Conservation (phyloP, 35 echinoderm and acorn worm species). For the Nesometra sesokonis region DNA sequence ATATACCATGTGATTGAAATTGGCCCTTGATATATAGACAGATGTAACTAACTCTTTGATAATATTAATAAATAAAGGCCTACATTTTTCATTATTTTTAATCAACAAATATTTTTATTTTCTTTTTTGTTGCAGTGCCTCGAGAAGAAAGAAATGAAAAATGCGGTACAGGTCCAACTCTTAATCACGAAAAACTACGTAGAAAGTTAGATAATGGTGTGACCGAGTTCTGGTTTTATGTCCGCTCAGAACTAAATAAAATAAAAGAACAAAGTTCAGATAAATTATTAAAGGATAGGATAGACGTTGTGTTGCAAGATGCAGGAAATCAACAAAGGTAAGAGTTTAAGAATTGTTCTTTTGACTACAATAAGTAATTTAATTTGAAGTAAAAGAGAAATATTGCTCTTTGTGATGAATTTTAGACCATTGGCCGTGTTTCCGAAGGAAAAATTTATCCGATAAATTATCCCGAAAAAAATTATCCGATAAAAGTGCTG, state of each 20-base stretch:
- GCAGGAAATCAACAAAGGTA: conserved; percentile 82
- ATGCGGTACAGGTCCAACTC: conserved; percentile 24
- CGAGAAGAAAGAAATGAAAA: background rate
- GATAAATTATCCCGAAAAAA: no score
- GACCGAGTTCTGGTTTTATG: conserved; percentile 82
- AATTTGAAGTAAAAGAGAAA: no score
- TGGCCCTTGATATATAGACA: no score
- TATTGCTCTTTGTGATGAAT: no score
- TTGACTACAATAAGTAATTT: no score
- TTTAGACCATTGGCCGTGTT: no score
- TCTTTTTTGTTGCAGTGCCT: background rate
- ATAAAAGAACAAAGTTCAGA: conserved; percentile 25
- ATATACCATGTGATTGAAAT: no score
- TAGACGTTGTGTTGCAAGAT: conserved; percentile 58
- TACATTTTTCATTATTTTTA: background rate
- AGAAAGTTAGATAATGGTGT: conserved; percentile 70
- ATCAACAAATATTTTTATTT: background rate
- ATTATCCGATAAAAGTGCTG: no score
- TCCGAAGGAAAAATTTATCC: no score
- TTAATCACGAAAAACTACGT: conserved; percentile 47
- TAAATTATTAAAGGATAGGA: conserved; percentile 34
- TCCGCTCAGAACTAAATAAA: conserved; percentile 63
- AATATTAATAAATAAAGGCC: no score
- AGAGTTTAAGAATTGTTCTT: no score
- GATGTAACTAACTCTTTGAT: no score